Conservation (phyloP, 2,797 vertebrate genomes). For the Anabas testudineus region DNA sequence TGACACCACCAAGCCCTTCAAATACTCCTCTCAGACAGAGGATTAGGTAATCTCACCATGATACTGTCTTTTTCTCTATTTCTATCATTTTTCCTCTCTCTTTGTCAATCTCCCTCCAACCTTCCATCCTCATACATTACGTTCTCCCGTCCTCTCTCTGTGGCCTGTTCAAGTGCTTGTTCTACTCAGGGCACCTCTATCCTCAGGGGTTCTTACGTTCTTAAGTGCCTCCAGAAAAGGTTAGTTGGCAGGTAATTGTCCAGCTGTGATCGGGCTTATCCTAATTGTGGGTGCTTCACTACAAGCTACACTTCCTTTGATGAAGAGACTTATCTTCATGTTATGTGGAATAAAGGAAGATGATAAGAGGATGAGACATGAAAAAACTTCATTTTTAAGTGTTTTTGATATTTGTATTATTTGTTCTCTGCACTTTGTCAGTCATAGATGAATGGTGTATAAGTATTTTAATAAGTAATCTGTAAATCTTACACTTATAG, state of each 20-base stretch:
- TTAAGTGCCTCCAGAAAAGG: conserved; percentile 86
- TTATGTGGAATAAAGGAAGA: conserved; percentile 51
- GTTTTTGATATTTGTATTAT: conserved; percentile 11
- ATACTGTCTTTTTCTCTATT: conserved; percentile 78
- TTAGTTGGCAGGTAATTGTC: conserved; percentile 87
- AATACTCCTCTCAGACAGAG: conserved; percentile 79
- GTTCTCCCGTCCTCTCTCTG: conserved; percentile 35
- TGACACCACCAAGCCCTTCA: conserved; percentile 79
- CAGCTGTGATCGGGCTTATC: conserved; percentile 82
- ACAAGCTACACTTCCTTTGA: conserved; percentile 75
- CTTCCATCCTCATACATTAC: conserved; percentile 58
- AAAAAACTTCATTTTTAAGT: conserved; percentile 38
- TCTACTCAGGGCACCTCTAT: conserved; percentile 76
- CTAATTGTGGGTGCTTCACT: conserved; percentile 83
- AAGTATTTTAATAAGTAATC: background rate
- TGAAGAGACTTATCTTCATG: conserved; percentile 78
- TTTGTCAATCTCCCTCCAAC: conserved; percentile 30
- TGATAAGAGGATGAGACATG: conserved; percentile 46
- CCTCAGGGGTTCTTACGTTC: conserved; percentile 81
- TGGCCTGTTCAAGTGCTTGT: conserved; percentile 76
- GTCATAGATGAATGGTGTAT: background rate
- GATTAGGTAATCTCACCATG: conserved; percentile 83
- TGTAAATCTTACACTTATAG: background rate
- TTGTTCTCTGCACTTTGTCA: background rate
- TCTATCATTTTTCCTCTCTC: conserved; percentile 66